A percentile compares a stretch with the other conserved stretches of the same genome.
phyloP scores from a whole-genome alignment of 2,797 vertebrate species.

The Botia kubotai region DNA sequence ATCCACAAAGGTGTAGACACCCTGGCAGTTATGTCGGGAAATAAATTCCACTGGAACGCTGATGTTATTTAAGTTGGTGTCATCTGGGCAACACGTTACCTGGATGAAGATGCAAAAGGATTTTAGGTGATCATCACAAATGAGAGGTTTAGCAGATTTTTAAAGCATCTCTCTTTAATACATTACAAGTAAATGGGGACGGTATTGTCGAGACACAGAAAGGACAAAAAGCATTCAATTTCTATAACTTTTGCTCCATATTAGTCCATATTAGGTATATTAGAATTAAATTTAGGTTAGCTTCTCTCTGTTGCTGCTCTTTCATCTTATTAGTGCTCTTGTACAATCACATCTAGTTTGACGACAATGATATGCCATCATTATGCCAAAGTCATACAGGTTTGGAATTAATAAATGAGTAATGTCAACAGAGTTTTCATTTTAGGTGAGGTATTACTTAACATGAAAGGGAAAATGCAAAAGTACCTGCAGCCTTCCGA shows the following conservation, averaged over 20 bases:
- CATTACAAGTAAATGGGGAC: neutral
- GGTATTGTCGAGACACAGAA: neutral
- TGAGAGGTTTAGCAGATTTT: neutral
- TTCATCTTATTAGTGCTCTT: too few species aligned
- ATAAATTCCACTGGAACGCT: slow-evolving; percentile 95
- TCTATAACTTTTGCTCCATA: neutral
- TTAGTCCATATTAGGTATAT: neutral
- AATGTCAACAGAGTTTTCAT: neutral
- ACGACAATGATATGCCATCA: too few species aligned
- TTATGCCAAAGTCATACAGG: too few species aligned
- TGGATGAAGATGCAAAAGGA: slow-evolving; percentile 57
- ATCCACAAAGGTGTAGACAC: slow-evolving; percentile 94
- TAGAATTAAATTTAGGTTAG: too few species aligned
- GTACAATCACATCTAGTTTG: too few species aligned
- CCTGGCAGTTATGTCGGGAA: slow-evolving; percentile 92
- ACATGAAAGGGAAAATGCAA: neutral
- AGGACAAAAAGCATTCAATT: neutral
- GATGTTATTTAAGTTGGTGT: slow-evolving; percentile 84
- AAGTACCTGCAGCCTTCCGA: slow-evolving; percentile 92
- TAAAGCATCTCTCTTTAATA: neutral
- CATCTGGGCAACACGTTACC: slow-evolving; percentile 93
- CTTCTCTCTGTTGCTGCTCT: too few species aligned
- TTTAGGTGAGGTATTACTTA: neutral
- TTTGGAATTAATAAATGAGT: too few species aligned
- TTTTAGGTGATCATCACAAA: neutral